phyloP scores from a whole-genome alignment of 2,113 vertebrate genomes.

The Pungitius pungitius region DNA sequence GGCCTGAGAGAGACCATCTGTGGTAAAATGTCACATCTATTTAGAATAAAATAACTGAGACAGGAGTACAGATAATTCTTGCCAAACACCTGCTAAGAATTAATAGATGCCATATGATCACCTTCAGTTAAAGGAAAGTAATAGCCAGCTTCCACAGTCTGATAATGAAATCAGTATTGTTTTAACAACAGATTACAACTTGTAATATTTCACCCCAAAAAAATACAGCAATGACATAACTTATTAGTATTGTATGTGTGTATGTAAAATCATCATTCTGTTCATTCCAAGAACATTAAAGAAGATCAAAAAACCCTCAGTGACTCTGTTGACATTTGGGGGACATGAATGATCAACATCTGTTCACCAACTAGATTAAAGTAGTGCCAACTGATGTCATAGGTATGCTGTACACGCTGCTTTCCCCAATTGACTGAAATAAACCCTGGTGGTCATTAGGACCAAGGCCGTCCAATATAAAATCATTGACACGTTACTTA shows the following conservation, averaged over 20 bases:
- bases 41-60: not conserved
- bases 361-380: not conserved
- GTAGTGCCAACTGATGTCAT: not conserved
- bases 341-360: conserved; percentile 8
- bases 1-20: not conserved
- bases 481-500: not conserved
- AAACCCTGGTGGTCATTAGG: not conserved
- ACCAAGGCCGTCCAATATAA: conserved; percentile 6
- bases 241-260: conserved; percentile 34
- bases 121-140: not conserved
- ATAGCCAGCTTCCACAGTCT: not conserved
- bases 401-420: not conserved
- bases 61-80: too few species aligned
- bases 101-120: not conserved
- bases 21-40: not conserved
- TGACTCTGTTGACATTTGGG: conserved; percentile 20
- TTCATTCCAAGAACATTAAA: conserved; percentile 21
- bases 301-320: not conserved
- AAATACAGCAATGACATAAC: not conserved
- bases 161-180: not conserved
- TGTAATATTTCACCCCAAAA: not conserved
- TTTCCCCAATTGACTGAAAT: not conserved
- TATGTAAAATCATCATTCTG: conserved; percentile 42
- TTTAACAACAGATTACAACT: not conserved
- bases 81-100: not conserved